These are phyloP conservation scores for Andrena cerasifolii DNA, from an alignment of 1,140 invertebrate species.

Conservation along the genomic window DNA sequence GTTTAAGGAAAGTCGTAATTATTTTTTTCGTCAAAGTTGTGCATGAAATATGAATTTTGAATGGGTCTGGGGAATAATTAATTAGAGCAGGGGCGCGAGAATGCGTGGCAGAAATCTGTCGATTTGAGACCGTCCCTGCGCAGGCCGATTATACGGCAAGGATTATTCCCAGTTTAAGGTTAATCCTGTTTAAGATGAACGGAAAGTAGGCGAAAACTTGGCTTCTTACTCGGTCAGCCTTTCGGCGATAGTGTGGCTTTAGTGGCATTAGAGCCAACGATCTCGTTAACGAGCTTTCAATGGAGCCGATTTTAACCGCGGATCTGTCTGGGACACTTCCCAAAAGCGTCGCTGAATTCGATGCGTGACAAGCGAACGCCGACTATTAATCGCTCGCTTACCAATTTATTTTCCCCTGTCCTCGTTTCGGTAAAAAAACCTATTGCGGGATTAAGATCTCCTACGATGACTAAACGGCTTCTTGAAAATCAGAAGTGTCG, in stretches of 20 bases:
- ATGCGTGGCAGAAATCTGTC: constrained; percentile 46
- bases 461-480: neutral
- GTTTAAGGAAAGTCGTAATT: too few relatives aligned
- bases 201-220: constrained; percentile 72
- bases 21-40: too few relatives aligned
- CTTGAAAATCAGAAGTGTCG: constrained; percentile 8
- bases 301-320: constrained; percentile 55
- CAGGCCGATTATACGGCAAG: constrained; percentile 63
- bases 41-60: too few relatives aligned
- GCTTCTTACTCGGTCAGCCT: constrained; percentile 69
- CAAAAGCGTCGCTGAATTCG: constrained; percentile 13
- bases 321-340: constrained; percentile 31
- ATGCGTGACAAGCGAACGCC: too few relatives aligned
- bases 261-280: constrained; percentile 71
- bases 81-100: constrained; percentile 20
- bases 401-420: neutral
- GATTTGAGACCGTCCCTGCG: constrained; percentile 30
- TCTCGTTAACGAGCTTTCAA: constrained; percentile 73
- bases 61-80: too few relatives aligned
- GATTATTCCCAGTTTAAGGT: constrained; percentile 73
- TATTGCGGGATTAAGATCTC: too few relatives aligned
- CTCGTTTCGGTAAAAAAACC: neutral
- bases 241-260: constrained; percentile 69
- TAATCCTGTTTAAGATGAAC: constrained; percentile 75
- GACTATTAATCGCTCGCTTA: neutral